Evolutionary conservation across 2,797 vertebrate species (phyloP), one percentile per base, ranked within the genome.

Genomic region (Tenualosa ilisha): DNA sequence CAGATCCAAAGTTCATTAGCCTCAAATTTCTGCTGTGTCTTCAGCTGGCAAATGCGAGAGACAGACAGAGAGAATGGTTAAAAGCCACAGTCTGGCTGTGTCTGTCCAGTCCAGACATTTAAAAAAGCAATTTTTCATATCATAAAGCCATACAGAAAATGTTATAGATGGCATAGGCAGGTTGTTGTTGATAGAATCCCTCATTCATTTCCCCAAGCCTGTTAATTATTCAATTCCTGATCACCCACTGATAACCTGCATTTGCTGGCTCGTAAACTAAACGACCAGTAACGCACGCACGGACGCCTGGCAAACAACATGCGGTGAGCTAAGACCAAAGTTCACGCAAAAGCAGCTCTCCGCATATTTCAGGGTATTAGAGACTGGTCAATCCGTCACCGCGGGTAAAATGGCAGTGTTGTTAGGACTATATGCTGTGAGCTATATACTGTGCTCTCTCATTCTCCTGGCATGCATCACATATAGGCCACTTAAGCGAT

Each of bases 401-500:
- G 81, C 56, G 63, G 8, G 65, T 37, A 87, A 89, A 86, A 91
- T 92, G 91, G 87, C 56, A 1, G 26, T 88, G 53, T 11, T 83
- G 79, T 89, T 90, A 43, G 88, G 84, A 82, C 82, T 90, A 51
- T 87, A 87, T 40, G 79, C 81, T 3, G 61, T 88, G 54, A 86
- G 88, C 46, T 87, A 86, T 83, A 83, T 89, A 56, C 86, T 24
- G 31, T 91, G 54, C 84, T 75, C 88, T 37, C 49, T 90, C 24
- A 40, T 89, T 65, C 84, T 90, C 20, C 82, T 92, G 79, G 61
- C 85, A 43, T 88, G 68, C 12, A 20, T 81, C 43, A 46, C 87
- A 63, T 86, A 85, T 85, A 84, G 85, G 83, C 88, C 89, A 31
- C 75, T 91, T 59, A 90, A 88, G 83, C 84, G 81, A n/a, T 89